phyloP scores from a whole-genome alignment of 2,797 vertebrate species.

The Malacoraja senta region DNA sequence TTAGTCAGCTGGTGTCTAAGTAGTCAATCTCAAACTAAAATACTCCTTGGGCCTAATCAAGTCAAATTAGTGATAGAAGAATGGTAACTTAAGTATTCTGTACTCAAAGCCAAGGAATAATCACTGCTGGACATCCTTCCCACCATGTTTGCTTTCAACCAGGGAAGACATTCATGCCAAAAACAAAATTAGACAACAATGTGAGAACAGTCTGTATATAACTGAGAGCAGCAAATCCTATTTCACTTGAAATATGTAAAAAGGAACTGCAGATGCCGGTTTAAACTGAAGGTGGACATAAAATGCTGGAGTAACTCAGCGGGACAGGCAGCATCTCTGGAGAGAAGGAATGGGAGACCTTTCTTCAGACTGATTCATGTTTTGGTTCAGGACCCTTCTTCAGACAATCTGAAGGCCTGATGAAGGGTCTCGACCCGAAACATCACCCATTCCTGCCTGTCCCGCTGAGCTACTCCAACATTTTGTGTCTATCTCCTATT shows the following conservation, averaged over 20 bases:
- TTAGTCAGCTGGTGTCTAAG: background rate
- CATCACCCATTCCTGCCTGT: too few relatives aligned
- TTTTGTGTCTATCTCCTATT: too few relatives aligned
- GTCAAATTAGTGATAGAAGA: background rate
- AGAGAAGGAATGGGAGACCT: too few relatives aligned
- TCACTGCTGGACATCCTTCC: background rate
- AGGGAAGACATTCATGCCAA: slow-evolving; percentile 10
- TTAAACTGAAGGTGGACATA: too few relatives aligned
- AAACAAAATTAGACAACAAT: background rate
- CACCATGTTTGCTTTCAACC: background rate
- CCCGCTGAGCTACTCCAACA: too few relatives aligned
- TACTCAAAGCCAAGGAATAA: background rate
- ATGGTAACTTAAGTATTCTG: background rate
- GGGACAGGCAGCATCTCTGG: too few relatives aligned
- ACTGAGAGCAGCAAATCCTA: background rate
- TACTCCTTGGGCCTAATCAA: background rate
- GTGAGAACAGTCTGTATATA: background rate
- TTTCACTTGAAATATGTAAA: background rate
- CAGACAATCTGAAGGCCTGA: too few relatives aligned
- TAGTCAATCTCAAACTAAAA: background rate
- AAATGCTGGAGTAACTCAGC: too few relatives aligned
- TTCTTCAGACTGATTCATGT: too few relatives aligned
- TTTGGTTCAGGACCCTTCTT: too few relatives aligned
- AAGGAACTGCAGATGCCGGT: too few relatives aligned
- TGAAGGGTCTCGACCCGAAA: too few relatives aligned